phyloP scores from a whole-genome alignment of 2,888 invertebrate genomes.

The Zonitis immaculata region DNA sequence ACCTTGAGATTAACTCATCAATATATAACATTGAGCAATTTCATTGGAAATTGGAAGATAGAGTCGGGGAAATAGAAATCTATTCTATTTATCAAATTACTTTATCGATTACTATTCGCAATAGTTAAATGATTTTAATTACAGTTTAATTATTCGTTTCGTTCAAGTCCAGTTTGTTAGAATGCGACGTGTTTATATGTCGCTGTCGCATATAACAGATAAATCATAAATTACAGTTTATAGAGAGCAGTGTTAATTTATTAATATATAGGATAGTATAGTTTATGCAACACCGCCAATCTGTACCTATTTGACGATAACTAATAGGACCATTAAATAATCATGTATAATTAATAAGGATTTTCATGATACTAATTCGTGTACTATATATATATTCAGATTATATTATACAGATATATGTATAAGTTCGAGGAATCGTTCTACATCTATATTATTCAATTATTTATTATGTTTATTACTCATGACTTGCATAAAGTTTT shows the following conservation, averaged over 20 bases:
- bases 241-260: neutral
- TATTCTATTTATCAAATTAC: too few species aligned
- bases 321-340: neutral
- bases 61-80: too few species aligned
- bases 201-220: neutral
- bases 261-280: neutral
- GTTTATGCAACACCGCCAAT: neutral
- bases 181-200: neutral
- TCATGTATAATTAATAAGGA: neutral
- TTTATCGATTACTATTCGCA: neutral
- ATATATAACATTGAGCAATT: neutral
- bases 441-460: neutral
- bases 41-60: too few species aligned
- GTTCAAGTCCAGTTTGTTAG: neutral
- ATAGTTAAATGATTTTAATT: neutral
- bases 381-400: too few species aligned
- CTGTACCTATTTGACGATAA: neutral
- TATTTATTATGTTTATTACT: neutral
- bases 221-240: neutral
- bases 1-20: constrained; percentile 17
- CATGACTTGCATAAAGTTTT: neutral
- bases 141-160: too few species aligned
- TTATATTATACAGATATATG: too few species aligned
- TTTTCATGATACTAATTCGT: neutral
- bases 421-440: too few species aligned